phyloP scores from a whole-genome alignment of 2,113 vertebrate species.

The Oncorhynchus nerka region DNA sequence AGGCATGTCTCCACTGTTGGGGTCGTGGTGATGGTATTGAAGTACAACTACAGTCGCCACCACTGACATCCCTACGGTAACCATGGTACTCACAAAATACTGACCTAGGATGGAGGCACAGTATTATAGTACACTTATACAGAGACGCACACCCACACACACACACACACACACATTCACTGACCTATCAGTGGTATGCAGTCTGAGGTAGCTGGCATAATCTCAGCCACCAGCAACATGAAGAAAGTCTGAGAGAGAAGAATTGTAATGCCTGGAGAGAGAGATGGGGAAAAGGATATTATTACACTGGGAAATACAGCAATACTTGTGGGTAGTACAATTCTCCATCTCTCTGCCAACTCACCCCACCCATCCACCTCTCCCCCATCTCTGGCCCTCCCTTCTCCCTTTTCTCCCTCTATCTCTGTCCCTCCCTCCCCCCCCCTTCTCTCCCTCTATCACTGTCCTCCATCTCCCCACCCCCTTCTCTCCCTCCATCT shows the following conservation, averaged over 20 bases:
- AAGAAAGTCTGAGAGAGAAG: slow-evolving; percentile 71
- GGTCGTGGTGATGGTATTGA: slow-evolving; percentile 79
- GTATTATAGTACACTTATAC: neutral
- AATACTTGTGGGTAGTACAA: neutral
- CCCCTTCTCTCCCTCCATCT: no score
- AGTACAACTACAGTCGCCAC: slow-evolving; percentile 80
- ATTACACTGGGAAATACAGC: neutral
- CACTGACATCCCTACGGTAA: slow-evolving; percentile 81
- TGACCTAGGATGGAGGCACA: slow-evolving; percentile 67
- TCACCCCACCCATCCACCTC: neutral
- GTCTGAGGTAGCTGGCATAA: slow-evolving; percentile 71
- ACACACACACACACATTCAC: neutral
- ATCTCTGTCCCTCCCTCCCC: no score
- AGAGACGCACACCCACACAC: neutral
- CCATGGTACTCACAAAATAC: slow-evolving; percentile 82
- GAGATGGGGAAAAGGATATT: slow-evolving; percentile 5
- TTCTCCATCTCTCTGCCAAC: neutral
- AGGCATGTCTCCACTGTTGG: slow-evolving; percentile 73
- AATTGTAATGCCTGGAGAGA: slow-evolving; percentile 66
- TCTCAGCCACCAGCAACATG: slow-evolving; percentile 73
- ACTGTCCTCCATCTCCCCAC: no score
- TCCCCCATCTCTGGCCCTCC: neutral
- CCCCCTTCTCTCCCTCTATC: no score
- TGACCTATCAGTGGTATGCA: slow-evolving; percentile 68
- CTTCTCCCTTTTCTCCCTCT: no score